Base-by-base conservation (phyloP, 2,113 vertebrate genomes). In the Tragelaphus strepsiceros region DNA sequence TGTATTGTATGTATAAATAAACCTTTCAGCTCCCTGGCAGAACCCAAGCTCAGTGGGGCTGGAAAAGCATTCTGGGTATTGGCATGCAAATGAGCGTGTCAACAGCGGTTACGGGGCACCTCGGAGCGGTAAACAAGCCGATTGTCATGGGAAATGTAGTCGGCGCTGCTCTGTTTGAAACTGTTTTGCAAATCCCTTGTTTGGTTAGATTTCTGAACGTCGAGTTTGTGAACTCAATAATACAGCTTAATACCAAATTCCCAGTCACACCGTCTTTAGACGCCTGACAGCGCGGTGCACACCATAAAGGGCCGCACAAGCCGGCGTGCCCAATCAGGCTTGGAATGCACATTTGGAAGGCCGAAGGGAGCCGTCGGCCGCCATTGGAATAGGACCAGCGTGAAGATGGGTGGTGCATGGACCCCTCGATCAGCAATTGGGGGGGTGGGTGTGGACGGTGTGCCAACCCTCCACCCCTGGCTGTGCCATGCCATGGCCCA, bases 41-140 rank as follows among this genome's bases (percentile, higher is more conserved):
- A 96, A 97, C 88, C 83, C 80, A 77, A 95, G 98, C 93, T 90
- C 97, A 90, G 98, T 96, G 97, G 86, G 97, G 91, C 98, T 98
- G 77, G 98, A 98, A 99, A 98, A 98, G 98, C 98, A 98, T 99
- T 98, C 98, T 98, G 98, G 97, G 98, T 98, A 99, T 99, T 99
- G 98, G 99, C 98, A 98, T 99, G 99, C 99, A 99, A 99, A 99
- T 99, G 95, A 99, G 97, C 97, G 32, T 98, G 98, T 98, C 98
- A 98, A 98, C 98, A 98, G 98, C 92, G 58, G 98, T 98, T 98
- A 98, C 88, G 96, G 98, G 98, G 98, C 98, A 98, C 98, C 98
- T 99, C 98, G 97, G 96, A 98, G 97, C 94, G 98, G 98, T 98
- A 99, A 99, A 99, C 98, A 99, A 98, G 98, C 98, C 96, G 98